These are phyloP conservation scores for Bovichtus diacanthus DNA, from an alignment of 2,797 vertebrate genomes.

Conservation along the genomic window DNA sequence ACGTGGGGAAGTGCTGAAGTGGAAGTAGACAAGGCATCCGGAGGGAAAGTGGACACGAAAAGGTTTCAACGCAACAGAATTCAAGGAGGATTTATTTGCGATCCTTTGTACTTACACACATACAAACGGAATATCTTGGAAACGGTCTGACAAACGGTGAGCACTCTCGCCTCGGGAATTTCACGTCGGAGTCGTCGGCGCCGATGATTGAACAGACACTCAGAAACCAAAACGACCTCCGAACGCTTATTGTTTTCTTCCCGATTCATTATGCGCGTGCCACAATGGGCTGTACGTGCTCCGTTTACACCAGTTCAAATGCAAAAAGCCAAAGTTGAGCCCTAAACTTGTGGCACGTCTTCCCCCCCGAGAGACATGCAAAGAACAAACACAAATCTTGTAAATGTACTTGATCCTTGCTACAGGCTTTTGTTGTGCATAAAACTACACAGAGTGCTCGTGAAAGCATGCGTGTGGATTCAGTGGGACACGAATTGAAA, in stretches of 20 bases:
- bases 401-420: conserved; percentile 55
- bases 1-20: conserved; percentile 6
- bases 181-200: conserved; percentile 29
- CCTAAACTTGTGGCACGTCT: conserved; percentile 34
- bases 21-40: background rate
- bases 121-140: conserved; percentile 28
- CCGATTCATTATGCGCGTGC: conserved; percentile 62
- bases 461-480: conserved; percentile 10
- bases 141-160: conserved; percentile 48
- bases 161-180: conserved; percentile 53
- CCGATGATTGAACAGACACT: conserved; percentile 71
- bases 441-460: conserved; percentile 14
- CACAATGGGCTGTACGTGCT: conserved; percentile 42
- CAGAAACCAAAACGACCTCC: conserved; percentile 54
- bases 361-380: conserved; percentile 28
- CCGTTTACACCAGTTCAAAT: conserved; percentile 28
- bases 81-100: background rate
- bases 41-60: background rate
- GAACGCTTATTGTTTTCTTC: conserved; percentile 63
- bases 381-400: conserved; percentile 59
- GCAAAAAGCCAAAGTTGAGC: conserved; percentile 33
- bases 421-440: conserved; percentile 32
- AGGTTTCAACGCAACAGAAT: background rate
- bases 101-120: background rate
- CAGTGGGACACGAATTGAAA: conserved; percentile 16